Evolutionary conservation across 1,140 invertebrate genomes (phyloP).

Genomic region (Portunus trituberculatus): DNA sequence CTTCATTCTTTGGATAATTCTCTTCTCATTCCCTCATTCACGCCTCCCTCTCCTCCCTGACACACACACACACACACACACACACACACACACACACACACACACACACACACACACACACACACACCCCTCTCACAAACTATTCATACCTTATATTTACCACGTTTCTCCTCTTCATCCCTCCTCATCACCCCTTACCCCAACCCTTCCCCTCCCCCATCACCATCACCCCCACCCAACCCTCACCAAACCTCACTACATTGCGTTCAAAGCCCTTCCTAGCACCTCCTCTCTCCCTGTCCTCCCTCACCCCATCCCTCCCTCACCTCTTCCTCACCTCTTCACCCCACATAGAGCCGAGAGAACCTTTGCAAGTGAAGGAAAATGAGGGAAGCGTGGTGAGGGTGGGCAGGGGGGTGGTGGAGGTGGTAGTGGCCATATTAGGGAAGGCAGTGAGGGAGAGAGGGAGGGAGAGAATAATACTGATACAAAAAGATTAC

Average conservation of each 20-base stretch:
- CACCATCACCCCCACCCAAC: not conserved
- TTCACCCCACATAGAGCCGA: not conserved
- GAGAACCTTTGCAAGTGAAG: not conserved
- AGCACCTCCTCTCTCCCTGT: not conserved
- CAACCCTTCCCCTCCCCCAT: not conserved
- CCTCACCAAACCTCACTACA: not conserved
- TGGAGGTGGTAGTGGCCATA: no score
- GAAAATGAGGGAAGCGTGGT: not conserved
- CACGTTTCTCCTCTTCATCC: not conserved
- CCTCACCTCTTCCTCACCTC: not conserved
- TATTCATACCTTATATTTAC: not conserved
- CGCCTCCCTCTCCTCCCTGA: not conserved
- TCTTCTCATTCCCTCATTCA: not conserved
- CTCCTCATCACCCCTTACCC: not conserved
- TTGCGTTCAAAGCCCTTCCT: not conserved
- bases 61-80: not conserved
- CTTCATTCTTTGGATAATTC: not conserved
- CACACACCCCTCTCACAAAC: no score
- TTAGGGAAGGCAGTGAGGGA: not conserved
- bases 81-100: no score
- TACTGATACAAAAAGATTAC: not conserved
- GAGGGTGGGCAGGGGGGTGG: not conserved
- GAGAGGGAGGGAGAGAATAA: not conserved
- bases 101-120: no score
- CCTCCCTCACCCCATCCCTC: no score